Evolutionary conservation across 2,113 vertebrate species (phyloP).

Genomic region (Gallinago undulata): DNA sequence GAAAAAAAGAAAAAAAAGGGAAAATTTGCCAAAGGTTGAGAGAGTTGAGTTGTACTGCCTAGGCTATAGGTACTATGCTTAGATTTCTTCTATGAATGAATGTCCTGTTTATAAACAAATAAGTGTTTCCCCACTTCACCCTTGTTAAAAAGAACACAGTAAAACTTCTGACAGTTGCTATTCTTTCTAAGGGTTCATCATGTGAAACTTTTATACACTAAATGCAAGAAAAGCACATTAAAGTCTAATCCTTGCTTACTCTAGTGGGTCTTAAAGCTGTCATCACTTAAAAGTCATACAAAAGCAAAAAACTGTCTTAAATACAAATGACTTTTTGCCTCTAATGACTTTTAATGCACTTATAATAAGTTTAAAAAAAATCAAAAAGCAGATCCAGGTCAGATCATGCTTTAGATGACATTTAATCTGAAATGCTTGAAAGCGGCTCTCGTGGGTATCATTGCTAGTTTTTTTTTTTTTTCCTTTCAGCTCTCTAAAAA

Average conservation of each 20-base stretch:
- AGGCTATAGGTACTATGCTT: background rate
- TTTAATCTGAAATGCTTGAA: background rate
- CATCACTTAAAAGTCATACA: background rate
- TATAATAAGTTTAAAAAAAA: background rate
- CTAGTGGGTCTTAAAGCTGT: slow-evolving; percentile 8
- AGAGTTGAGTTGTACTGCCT: background rate
- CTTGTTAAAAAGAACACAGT: background rate
- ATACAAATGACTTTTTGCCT: background rate
- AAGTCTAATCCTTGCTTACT: background rate
- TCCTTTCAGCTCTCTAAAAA: background rate
- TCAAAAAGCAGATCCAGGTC: background rate
- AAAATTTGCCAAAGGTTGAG: background rate
- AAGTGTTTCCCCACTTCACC: background rate
- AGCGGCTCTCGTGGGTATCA: background rate
- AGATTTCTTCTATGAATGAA: background rate
- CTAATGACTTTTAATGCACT: background rate
- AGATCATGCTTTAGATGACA: background rate
- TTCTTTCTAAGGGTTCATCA: background rate
- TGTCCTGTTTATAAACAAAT: background rate
- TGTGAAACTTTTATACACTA: slow-evolving; percentile 21
- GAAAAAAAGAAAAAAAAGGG: background rate
- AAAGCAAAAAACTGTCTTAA: background rate
- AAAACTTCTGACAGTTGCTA: background rate
- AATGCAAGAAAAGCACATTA: background rate
- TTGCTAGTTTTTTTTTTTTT: background rate